These are phyloP conservation scores for Zaprionus lineosus DNA, from an alignment of 2,888 invertebrate genomes.

Conservation along the genomic window DNA sequence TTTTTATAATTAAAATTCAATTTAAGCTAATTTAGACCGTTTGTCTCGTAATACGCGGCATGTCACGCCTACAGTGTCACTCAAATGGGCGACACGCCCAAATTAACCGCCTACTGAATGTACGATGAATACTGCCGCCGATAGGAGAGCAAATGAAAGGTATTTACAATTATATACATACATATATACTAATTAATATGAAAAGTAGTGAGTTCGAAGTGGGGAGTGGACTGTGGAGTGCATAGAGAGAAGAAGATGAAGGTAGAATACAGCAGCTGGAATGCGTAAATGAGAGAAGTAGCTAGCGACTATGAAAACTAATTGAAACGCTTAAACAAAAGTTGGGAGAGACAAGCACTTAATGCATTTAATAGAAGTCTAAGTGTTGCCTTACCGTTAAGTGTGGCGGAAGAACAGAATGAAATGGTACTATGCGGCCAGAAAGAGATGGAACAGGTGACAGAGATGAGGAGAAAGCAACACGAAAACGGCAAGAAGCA, in stretches of 20 bases:
- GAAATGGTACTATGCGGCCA: background rate
- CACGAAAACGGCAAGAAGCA: slow-evolving; percentile 65
- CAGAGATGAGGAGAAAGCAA: slow-evolving; percentile 9
- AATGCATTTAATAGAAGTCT: slow-evolving; percentile 74
- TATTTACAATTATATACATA: background rate
- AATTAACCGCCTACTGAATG: too few relatives aligned
- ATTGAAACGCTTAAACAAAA: slow-evolving; percentile 79
- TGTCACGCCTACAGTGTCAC: slow-evolving; percentile 18
- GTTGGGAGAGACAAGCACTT: slow-evolving; percentile 74
- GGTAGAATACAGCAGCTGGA: background rate
- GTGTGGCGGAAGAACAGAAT: slow-evolving; percentile 15
- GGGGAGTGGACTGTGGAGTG: too few relatives aligned
- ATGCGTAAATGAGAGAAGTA: slow-evolving; percentile 10
- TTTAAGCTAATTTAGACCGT: slow-evolving; percentile 60
- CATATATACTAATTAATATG: slow-evolving; percentile 50
- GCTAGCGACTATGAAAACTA: slow-evolving; percentile 68
- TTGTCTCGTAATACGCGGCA: slow-evolving; percentile 44
- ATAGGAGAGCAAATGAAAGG: slow-evolving; percentile 7
- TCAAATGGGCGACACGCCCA: too few relatives aligned
- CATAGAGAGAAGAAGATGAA: background rate
- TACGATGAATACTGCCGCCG: slow-evolving; percentile 28
- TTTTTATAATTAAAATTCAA: slow-evolving; percentile 57
- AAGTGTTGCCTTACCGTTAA: slow-evolving; percentile 48
- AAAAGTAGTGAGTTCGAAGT: slow-evolving; percentile 9
- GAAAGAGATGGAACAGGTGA: slow-evolving; percentile 32